Evolutionary conservation across 2,797 vertebrate species (phyloP).

Genomic region (Vireo griseus): DNA sequence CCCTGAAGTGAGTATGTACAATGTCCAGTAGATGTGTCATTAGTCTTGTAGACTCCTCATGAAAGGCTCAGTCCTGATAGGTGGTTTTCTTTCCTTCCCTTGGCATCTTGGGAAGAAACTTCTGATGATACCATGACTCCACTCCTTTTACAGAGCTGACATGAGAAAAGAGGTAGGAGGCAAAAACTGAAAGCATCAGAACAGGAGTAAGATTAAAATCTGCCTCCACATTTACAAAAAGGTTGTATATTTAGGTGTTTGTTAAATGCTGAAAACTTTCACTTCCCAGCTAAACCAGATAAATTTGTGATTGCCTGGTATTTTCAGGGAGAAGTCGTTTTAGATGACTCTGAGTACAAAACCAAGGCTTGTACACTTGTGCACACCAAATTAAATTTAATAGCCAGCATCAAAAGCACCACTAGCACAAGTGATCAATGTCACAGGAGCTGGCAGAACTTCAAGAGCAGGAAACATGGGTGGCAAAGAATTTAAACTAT

Average conservation of each 20-base stretch:
- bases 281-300: not conserved
- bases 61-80: not conserved
- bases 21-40: not conserved
- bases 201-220: not conserved
- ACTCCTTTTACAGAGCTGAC: not conserved
- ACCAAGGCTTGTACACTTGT: not conserved
- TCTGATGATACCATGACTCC: not conserved
- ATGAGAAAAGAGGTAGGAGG: not conserved
- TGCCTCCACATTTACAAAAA: not conserved
- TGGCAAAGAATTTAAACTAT: not conserved
- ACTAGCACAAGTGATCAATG: not conserved
- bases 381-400: not conserved
- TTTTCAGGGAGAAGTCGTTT: not conserved
- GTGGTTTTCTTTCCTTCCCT: not conserved
- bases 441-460: not conserved
- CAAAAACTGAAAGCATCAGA: not conserved
- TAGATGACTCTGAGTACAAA: not conserved
- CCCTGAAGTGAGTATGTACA: not conserved
- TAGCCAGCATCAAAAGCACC: not conserved
- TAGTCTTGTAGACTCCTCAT: not conserved
- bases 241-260: not conserved
- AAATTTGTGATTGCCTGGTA: not conserved
- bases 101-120: not conserved
- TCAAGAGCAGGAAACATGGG: not conserved
- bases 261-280: not conserved